These are phyloP conservation scores for Echinops telfairi DNA, from an alignment of 2,113 vertebrate species.

Conservation along the genomic window DNA sequence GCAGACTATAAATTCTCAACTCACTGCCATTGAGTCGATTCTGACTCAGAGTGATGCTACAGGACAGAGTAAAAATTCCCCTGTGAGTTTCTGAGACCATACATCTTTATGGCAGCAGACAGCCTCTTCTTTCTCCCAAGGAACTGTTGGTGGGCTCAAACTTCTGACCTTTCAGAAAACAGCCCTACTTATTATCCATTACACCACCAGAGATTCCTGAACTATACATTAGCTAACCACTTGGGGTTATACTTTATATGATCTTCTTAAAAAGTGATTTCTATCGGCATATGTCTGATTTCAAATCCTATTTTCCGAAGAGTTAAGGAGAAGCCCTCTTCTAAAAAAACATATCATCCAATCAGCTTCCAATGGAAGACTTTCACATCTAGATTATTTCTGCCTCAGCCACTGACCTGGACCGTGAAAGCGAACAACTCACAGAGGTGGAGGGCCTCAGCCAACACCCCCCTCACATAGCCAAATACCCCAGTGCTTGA, in stretches of 20 bases:
- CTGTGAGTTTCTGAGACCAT: too few species aligned
- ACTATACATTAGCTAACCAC: not conserved
- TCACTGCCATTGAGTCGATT: too few species aligned
- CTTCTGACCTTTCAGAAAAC: too few species aligned
- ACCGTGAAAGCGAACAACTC: not conserved
- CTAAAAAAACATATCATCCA: slow-evolving; percentile 20
- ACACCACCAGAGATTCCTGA: too few species aligned
- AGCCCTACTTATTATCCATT: too few species aligned
- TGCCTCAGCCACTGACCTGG: not conserved
- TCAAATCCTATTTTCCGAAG: slow-evolving; percentile 51
- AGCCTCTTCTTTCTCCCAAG: too few species aligned
- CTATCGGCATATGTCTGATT: not conserved
- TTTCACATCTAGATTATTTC: slow-evolving; percentile 23
- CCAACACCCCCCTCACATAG: not conserved
- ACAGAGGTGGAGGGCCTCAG: not conserved
- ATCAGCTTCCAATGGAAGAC: not conserved
- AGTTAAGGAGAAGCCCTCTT: not conserved
- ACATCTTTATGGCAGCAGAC: too few species aligned
- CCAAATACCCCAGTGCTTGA: not conserved
- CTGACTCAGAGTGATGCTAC: too few species aligned
- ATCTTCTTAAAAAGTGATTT: slow-evolving; percentile 26
- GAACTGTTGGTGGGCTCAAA: too few species aligned
- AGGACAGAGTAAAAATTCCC: too few species aligned
- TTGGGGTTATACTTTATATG: not conserved
- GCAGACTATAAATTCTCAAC: not conserved